A percentile compares a stretch with the other conserved stretches of the same genome.
Evolutionary conservation across 2,797 vertebrate genomes (phyloP).

Genomic region (Odontamblyopus rebecca): DNA sequence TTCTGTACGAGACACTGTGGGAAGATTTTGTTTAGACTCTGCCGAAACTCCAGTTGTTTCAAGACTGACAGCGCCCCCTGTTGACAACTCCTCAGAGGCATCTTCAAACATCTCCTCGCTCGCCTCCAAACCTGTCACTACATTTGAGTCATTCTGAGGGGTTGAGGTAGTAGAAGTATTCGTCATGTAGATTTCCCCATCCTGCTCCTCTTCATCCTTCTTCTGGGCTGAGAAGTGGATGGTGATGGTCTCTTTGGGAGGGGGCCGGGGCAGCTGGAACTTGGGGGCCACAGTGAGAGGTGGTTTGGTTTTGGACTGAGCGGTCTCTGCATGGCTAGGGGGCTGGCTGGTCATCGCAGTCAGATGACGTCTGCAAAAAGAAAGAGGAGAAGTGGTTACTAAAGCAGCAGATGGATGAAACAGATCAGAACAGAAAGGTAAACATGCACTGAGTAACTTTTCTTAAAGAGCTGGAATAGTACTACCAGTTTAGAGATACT

Average conservation of each 20-base stretch:
- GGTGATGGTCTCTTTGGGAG: slow-evolving; percentile 89
- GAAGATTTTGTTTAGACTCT: slow-evolving; percentile 20
- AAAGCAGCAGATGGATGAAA: neutral
- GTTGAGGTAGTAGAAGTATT: slow-evolving; percentile 67
- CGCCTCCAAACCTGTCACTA: slow-evolving; percentile 90
- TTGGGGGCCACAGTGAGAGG: slow-evolving; percentile 80
- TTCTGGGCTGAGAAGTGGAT: slow-evolving; percentile 95
- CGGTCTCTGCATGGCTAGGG: slow-evolving; percentile 88
- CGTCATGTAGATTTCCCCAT: slow-evolving; percentile 75
- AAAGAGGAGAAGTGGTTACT: slow-evolving; percentile 2
- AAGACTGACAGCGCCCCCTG: slow-evolving; percentile 48
- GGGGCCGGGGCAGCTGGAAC: slow-evolving; percentile 89
- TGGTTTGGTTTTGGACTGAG: slow-evolving; percentile 80
- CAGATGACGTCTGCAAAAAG: slow-evolving; percentile 72
- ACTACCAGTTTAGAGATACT: no score
- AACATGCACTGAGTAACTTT: no score
- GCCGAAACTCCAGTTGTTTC: slow-evolving; percentile 57
- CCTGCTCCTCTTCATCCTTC: slow-evolving; percentile 94
- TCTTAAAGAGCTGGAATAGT: no score
- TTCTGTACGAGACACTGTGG: slow-evolving; percentile 54
- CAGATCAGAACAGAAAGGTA: no score
- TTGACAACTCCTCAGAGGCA: slow-evolving; percentile 55
- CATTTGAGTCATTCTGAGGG: slow-evolving; percentile 77
- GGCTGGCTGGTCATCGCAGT: slow-evolving; percentile 91
- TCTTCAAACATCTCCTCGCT: slow-evolving; percentile 89